phyloP scores from a whole-genome alignment of 2,888 invertebrate species.

The Volucella bombylans region DNA sequence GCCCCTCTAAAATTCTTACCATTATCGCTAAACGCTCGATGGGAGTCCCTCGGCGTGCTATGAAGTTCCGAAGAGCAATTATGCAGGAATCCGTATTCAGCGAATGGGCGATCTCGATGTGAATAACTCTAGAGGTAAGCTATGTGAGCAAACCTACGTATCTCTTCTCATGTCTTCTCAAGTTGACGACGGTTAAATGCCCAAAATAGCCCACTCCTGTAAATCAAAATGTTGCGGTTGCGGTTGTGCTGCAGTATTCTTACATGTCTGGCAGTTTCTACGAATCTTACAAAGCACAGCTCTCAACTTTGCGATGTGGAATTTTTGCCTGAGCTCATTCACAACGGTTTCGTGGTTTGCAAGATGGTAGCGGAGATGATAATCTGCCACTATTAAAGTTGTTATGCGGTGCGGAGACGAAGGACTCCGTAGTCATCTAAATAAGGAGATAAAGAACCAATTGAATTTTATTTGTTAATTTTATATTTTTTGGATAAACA shows the following conservation, averaged over 20 bases:
- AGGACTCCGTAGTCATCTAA: slow-evolving; percentile 10
- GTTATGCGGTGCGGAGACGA: slow-evolving; percentile 5
- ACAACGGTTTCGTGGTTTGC: slow-evolving; percentile 19
- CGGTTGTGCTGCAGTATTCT: slow-evolving; percentile 9
- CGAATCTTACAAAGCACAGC: slow-evolving; percentile 30
- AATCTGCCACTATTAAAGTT: background rate
- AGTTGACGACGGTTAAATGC: slow-evolving; percentile 29
- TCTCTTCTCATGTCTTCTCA: slow-evolving; percentile 52
- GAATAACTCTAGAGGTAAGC: too few relatives aligned
- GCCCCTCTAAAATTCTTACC: too few relatives aligned
- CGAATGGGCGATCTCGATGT: too few relatives aligned
- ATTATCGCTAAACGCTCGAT: too few relatives aligned
- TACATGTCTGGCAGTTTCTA: slow-evolving; percentile 37
- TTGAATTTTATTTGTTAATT: slow-evolving; percentile 19
- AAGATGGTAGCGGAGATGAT: slow-evolving; percentile 15
- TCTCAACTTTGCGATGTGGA: slow-evolving; percentile 3
- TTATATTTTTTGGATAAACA: too few relatives aligned
- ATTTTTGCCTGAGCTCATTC: background rate
- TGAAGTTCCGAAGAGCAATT: too few relatives aligned
- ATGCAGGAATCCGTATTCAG: too few relatives aligned
- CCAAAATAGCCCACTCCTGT: slow-evolving; percentile 51
- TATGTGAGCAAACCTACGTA: slow-evolving; percentile 48
- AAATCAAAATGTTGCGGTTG: slow-evolving; percentile 44
- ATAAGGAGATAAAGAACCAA: slow-evolving; percentile 11
- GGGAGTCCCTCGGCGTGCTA: too few relatives aligned